These are phyloP conservation scores for Ictalurus furcatus DNA, from an alignment of 2,113 vertebrate genomes.

Conservation along the genomic window DNA sequence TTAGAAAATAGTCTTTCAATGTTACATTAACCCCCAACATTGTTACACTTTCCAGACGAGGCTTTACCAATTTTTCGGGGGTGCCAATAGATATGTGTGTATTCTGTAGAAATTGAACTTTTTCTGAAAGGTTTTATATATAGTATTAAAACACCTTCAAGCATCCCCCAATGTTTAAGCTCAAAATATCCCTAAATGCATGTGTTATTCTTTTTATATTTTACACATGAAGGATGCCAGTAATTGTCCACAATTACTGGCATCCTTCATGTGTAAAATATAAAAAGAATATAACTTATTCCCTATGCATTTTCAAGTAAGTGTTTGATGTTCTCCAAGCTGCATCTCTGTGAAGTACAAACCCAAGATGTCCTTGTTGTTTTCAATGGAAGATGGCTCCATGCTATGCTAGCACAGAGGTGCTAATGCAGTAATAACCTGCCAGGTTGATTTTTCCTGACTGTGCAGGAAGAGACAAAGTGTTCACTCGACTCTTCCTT, in stretches of 20 bases:
- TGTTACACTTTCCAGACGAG: too few species aligned
- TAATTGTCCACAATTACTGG: not conserved
- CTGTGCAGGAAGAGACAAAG: slow-evolving; percentile 17
- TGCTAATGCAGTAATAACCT: not conserved
- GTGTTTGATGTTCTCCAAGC: not conserved
- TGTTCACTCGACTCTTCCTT: slow-evolving; percentile 36
- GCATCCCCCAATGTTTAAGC: too few species aligned
- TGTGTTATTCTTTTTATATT: too few species aligned
- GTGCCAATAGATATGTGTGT: too few species aligned
- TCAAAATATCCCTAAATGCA: too few species aligned
- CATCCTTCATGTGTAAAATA: too few species aligned
- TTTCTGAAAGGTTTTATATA: too few species aligned
- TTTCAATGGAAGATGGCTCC: not conserved
- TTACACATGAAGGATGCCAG: not conserved
- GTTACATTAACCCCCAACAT: too few species aligned
- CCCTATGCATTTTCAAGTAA: not conserved
- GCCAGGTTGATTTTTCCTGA: not conserved
- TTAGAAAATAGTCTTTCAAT: too few species aligned
- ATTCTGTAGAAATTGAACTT: too few species aligned
- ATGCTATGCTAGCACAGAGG: not conserved
- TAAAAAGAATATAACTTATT: not conserved
- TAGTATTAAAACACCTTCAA: too few species aligned
- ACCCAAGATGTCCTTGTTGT: slow-evolving; percentile 3
- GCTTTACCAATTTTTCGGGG: too few species aligned
- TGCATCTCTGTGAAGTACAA: not conserved